Conservation (phyloP, 2,797 vertebrate species). For the Euthynnus affinis region DNA sequence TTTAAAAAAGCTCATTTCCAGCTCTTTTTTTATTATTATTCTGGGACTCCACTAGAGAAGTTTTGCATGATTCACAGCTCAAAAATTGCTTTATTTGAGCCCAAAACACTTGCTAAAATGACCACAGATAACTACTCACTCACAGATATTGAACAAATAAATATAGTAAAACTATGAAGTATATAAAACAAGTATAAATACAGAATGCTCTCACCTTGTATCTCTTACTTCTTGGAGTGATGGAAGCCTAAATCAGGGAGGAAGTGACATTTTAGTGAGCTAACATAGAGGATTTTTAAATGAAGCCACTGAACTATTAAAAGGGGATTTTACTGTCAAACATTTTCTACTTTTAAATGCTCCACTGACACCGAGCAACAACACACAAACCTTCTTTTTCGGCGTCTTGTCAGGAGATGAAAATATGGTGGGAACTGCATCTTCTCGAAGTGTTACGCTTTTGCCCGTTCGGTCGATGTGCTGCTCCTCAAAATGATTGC, state of each 20-base stretch:
- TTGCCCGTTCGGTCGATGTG: slow-evolving; percentile 72
- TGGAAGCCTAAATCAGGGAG: slow-evolving; percentile 40
- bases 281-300: not conserved
- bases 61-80: too few relatives aligned
- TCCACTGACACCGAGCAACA: not conserved
- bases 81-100: too few relatives aligned
- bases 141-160: not conserved
- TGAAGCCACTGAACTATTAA: not conserved
- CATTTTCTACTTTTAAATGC: not conserved
- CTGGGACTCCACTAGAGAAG: too few relatives aligned
- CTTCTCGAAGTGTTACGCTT: slow-evolving; percentile 68
- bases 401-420: slow-evolving; percentile 35
- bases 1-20: not conserved
- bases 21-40: too few relatives aligned
- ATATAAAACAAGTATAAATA: not conserved
- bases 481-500: slow-evolving; percentile 76
- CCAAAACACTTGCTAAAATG: not conserved
- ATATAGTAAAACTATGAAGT: not conserved
- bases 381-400: slow-evolving; percentile 59
- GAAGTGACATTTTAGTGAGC: not conserved
- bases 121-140: not conserved
- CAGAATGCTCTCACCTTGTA: slow-evolving; percentile 60
- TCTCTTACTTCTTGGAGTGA: slow-evolving; percentile 48
- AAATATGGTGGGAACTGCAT: slow-evolving; percentile 82
- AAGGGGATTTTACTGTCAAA: not conserved